Base-by-base conservation (phyloP, 2,888 invertebrate genomes). In the Lepeophtheirus nordmannii region DNA sequence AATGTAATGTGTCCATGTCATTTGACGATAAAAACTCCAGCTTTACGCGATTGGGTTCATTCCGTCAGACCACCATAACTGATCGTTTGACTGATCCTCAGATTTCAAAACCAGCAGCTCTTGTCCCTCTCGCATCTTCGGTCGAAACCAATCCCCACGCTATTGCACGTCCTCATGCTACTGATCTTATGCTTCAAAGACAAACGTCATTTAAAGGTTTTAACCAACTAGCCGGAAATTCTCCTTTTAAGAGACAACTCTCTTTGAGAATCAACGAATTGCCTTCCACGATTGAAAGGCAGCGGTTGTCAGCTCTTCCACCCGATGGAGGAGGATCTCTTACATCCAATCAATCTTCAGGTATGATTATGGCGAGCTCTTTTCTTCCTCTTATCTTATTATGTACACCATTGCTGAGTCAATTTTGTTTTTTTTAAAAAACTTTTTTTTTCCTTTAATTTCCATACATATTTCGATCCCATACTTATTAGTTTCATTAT, bases 181-280 rank as follows among this genome's bases (percentile, higher is more conserved):
- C 96, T 57, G 87, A 89, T 40, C 86, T 88, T 70, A 85, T 97
- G 83, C 81, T 98, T 67, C 89, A 94, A 76, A 81, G 97, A 40
- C 96, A 98, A 78, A 91, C 93, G 70, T 92, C 92, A 69, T 92
- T 93, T 80, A 82, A 93, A 65, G 91, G 90, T 62, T 89, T 94
- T 76, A 83, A 85, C 72, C 87, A 87, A 73, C 79, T 85, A 53
- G 22, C 63, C 9, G 23, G 56, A 12, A 56, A 17, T 30, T 91
- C 91, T 20, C 96, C 87, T 69, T 97, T 90, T 79, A 96, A 97
- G 79, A 82, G 96, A 58, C 93, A 96, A 77, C 85, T 94, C 81
- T 96, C 94, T 69, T 81, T 96, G 70, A 85, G 94, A 69, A 85
- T 94, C 72, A 89, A 87, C 75, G 94, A 96, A 80, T 82, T 96